Base-by-base conservation (phyloP, 2,888 invertebrate genomes). In the Eugnorisma glareosa region DNA sequence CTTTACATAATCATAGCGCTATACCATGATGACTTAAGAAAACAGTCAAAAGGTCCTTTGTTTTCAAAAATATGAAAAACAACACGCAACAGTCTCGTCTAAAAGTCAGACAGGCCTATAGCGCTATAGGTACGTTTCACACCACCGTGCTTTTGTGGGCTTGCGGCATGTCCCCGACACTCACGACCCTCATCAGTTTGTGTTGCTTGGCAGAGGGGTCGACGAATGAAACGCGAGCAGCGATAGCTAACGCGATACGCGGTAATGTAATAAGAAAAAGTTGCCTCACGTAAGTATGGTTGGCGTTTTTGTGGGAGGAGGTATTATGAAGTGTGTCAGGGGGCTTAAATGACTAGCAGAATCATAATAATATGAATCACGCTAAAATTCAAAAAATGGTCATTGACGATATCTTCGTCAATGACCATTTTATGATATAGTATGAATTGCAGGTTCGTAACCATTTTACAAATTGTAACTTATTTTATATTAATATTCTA, bases 171-270 rank as follows among this genome's bases (percentile, higher is more conserved):
- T 92, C 88, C 86, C 89, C 88, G 80, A 75, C 83, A 88, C 86
- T 86, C 86, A 82, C 72, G 80, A 93, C 93, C 92, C 92, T 92
- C 90, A 89, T 92, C 93, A 92, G 87, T 89, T 90, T 87, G 86
- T 82, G 85, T 82, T 84, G 82, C 77, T 83, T 87, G 89, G 89
- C 89, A 73, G 77, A 61, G 77, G 83, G 79, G 79, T 70, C 69
- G 72, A 73, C 79, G 79, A 82, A 74, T 73, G 77, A 82, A 83
- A 81, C 76, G 73, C 71, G 54, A 82, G 75, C 31, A 64, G 63
- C 78, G 76, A 73, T 83, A 73, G 61, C 76, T 83, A 79, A 78
- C 73, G 51, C 69, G 54, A 70, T 74, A 75, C 66, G 59, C 37
- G 18, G 63, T 79, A 79, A 83, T 79, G 63, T 86, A 68, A 75